phyloP scores from a whole-genome alignment of 2,888 invertebrate genomes.

The Alitta virens region DNA sequence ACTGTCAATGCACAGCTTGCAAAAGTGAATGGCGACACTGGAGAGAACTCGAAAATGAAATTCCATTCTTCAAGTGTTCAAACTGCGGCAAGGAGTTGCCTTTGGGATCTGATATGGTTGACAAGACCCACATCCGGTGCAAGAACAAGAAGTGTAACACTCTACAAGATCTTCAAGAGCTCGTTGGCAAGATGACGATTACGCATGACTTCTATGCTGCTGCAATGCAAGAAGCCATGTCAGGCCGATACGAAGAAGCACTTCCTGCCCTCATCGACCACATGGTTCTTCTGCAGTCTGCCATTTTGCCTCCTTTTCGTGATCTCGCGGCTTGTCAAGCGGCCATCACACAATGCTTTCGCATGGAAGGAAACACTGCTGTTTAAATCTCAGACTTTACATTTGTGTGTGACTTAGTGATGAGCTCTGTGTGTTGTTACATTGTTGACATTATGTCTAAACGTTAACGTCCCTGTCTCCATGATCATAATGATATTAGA shows the following conservation, averaged over 20 bases:
- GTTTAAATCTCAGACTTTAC: too few relatives aligned
- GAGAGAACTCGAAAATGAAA: conserved; percentile 36
- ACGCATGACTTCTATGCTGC: conserved; percentile 33
- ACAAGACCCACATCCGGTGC: not conserved
- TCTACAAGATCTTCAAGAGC: conserved; percentile 17
- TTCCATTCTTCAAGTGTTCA: conserved; percentile 46
- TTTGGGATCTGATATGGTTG: conserved; percentile 30
- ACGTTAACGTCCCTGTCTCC: too few relatives aligned
- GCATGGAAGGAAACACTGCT: conserved; percentile 39
- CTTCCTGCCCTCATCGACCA: conserved; percentile 37
- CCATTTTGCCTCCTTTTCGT: conserved; percentile 45
- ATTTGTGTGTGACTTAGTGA: too few relatives aligned
- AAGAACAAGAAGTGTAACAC: conserved; percentile 1
- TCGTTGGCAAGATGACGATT: conserved; percentile 19
- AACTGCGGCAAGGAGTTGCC: conserved; percentile 35
- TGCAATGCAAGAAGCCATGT: conserved; percentile 39
- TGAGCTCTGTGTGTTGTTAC: too few relatives aligned
- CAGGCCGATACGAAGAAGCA: conserved; percentile 31
- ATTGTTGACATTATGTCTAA: too few relatives aligned
- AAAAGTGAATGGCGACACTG: conserved; percentile 50
- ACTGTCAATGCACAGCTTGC: conserved; percentile 75
- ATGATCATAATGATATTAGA: too few relatives aligned
- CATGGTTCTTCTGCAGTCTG: conserved; percentile 35
- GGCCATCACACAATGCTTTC: conserved; percentile 53
- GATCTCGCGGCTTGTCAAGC: conserved; percentile 53